Evolutionary conservation across 2,797 vertebrate species (phyloP), one percentile per base, ranked within the genome.

Genomic region (Galagoides demidoff): DNA sequence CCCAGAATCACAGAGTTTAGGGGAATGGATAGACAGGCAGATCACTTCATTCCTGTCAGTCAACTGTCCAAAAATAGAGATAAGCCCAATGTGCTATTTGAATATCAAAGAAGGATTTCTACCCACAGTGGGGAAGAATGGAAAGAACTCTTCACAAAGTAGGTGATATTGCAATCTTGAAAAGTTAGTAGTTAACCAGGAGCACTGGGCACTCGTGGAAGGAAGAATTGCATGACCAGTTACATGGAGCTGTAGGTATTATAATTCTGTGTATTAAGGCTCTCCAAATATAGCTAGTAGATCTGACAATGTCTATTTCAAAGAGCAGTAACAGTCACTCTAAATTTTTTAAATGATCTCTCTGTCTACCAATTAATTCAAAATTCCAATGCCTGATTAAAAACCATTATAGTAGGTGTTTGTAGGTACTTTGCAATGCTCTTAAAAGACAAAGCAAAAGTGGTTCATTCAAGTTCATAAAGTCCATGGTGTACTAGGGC

Each of bases 31-130:
- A 71, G 61, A 88, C 34, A 85, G 9, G 22, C 4, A 82, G 34
- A 63, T 73, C 61, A 93, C 59, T 76, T 83, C 92, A 74, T 25
- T 95, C 57, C 31, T 87, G 31, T 59, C 73, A 43, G 7, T 63
- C 77, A 88, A 6, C 39, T 90, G 22, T 87, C 68, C 52, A 37
- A 63, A 96, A 90, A n/a, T 55, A 93, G 49, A 93, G 45, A 68
- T 63, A 87, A 39, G 19, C 22, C 37, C 52, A 19, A 52, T 23
- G 25, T 57, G 5, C 66, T 87, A 7, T 20, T 59, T 84, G 39
- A 89, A 84, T 23, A 57, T 68, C 29, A 73, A 52, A 22, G 34
- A 52, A 64, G 23, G 5, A 71, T 78, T 92, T 31, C n/a, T 84
- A 37, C n/a, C 29, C 37, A 70, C 70, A 79, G 7, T 45, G 29